Conservation (phyloP, 2,888 invertebrate genomes). For the Camponotus fellah region DNA sequence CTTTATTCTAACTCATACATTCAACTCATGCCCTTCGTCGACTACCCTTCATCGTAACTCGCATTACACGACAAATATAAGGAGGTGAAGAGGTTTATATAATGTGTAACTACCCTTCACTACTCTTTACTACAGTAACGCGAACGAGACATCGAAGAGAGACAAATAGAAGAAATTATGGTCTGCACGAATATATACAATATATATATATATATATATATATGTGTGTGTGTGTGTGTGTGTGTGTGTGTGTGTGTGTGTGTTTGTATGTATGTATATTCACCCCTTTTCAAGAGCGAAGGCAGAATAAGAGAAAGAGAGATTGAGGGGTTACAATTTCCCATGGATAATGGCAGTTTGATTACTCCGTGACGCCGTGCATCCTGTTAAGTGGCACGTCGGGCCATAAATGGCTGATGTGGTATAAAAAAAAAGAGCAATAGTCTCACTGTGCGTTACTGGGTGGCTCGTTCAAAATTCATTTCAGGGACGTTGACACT, state of each 20-base stretch:
- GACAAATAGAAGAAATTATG: slow-evolving; percentile 52
- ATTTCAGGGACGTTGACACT: background rate
- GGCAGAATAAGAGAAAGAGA: slow-evolving; percentile 60
- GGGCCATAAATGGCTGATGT: slow-evolving; percentile 78
- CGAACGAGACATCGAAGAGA: slow-evolving; percentile 41
- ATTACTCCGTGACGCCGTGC: slow-evolving; percentile 84
- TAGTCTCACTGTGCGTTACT: slow-evolving; percentile 33
- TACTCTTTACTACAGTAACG: slow-evolving; percentile 51
- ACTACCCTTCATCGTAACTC: slow-evolving; percentile 72
- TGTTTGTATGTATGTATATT: background rate
- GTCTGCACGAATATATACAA: slow-evolving; percentile 37
- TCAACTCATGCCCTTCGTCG: slow-evolving; percentile 75
- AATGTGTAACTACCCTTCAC: slow-evolving; percentile 72
- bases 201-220: too few relatives aligned
- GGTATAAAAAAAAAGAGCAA: slow-evolving; percentile 67
- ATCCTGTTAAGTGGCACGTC: slow-evolving; percentile 83
- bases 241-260: too few relatives aligned
- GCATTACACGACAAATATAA: slow-evolving; percentile 62
- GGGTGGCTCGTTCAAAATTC: background rate
- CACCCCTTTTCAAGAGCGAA: slow-evolving; percentile 53
- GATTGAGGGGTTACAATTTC: slow-evolving; percentile 83
- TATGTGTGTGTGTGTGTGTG: background rate
- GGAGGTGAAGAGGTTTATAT: slow-evolving; percentile 70
- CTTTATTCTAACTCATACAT: slow-evolving; percentile 75
- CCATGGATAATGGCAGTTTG: slow-evolving; percentile 86